A percentile compares a stretch with the other conserved stretches of the same genome.
Evolutionary conservation across 1,140 invertebrate species (phyloP).

Genomic region (Meloidogyne exigua): DNA sequence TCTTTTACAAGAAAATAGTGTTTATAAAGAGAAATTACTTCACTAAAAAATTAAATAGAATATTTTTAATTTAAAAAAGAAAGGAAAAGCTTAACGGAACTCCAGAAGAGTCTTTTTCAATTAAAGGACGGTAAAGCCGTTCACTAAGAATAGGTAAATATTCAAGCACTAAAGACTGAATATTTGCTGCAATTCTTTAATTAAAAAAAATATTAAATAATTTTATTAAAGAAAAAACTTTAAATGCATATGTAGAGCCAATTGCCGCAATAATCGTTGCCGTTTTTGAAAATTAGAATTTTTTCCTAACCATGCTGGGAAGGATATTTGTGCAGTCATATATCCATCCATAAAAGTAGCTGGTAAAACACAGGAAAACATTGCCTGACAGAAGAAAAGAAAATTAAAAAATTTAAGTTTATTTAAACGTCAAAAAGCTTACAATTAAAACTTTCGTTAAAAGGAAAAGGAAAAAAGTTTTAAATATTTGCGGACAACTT

Average conservation of each 20-base stretch:
- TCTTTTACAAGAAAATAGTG: constrained; percentile 82
- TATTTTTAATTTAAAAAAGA: background rate
- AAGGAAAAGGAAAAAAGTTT: too few species aligned
- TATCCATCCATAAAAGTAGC: constrained; percentile 79
- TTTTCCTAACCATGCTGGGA: constrained; percentile 92
- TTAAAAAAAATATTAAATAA: background rate
- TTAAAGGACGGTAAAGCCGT: constrained; percentile 68
- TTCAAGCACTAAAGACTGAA: constrained; percentile 46
- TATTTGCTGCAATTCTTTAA: constrained; percentile 50
- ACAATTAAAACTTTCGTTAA: too few species aligned
- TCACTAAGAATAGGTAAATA: constrained; percentile 50
- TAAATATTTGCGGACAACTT: too few species aligned
- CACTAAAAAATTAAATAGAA: constrained; percentile 65
- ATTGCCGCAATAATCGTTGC: constrained; percentile 77
- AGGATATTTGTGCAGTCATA: constrained; percentile 77
- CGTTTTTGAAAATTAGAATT: constrained; percentile 81
- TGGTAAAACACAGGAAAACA: constrained; percentile 85
- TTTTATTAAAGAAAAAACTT: constrained; percentile 62
- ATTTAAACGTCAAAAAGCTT: background rate
- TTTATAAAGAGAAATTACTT: constrained; percentile 75
- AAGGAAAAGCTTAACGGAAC: constrained; percentile 52
- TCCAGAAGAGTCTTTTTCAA: constrained; percentile 72
- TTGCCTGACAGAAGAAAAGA: constrained; percentile 69
- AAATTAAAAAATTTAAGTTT: background rate
- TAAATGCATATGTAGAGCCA: constrained; percentile 77